These are phyloP conservation scores for Polydrusus cervinus DNA, from an alignment of 2,888 invertebrate species.

Conservation along the genomic window DNA sequence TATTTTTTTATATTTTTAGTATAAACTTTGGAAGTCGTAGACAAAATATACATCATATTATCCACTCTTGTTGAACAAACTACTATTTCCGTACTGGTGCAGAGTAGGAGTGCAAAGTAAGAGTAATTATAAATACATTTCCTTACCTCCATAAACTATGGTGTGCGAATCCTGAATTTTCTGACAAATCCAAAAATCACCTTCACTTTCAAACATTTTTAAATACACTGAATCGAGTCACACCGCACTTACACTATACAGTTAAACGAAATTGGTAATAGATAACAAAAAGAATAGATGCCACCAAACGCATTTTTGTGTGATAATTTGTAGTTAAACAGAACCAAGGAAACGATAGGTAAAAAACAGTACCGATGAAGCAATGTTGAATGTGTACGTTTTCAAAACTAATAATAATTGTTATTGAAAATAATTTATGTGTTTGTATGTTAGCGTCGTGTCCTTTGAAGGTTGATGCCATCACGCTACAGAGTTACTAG, in stretches of 20 bases:
- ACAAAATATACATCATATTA: too few relatives aligned
- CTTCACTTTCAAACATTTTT: constrained; percentile 49
- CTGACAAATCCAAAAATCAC: constrained; percentile 41
- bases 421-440: constrained; percentile 31
- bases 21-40: too few relatives aligned
- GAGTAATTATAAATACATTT: too few relatives aligned
- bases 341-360: constrained; percentile 49
- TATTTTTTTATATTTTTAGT: too few relatives aligned
- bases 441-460: constrained; percentile 15
- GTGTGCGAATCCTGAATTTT: constrained; percentile 46
- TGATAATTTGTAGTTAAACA: constrained; percentile 52
- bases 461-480: constrained; percentile 32
- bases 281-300: constrained; percentile 27
- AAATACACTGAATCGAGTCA: neutral
- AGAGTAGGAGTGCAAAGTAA: too few relatives aligned
- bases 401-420: constrained; percentile 25
- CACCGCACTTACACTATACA: constrained; percentile 22
- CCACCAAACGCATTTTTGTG: constrained; percentile 30
- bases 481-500: neutral
- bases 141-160: constrained; percentile 40
- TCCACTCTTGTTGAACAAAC: too few relatives aligned
- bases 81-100: too few relatives aligned
- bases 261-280: constrained; percentile 14
- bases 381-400: constrained; percentile 2
- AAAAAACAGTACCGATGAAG: neutral